Evolutionary conservation across 2,888 invertebrate species (phyloP).

Genomic region (Eupithecia vulgata): DNA sequence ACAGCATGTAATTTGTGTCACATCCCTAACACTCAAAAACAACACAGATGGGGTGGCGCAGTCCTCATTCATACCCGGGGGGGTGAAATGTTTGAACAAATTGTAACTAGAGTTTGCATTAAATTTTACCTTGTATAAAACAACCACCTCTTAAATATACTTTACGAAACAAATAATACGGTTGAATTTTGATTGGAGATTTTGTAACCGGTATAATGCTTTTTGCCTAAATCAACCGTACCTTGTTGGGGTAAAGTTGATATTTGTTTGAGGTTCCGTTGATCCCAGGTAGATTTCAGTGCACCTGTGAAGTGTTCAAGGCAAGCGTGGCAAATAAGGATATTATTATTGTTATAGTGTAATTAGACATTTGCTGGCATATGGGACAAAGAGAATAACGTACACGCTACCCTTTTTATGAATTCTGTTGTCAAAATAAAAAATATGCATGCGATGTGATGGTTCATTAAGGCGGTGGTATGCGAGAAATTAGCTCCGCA

Average conservation of each 20-base stretch:
- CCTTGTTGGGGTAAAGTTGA: slow-evolving; percentile 1
- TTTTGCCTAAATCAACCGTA: neutral
- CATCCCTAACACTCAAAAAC: slow-evolving; percentile 56
- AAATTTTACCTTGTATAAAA: slow-evolving; percentile 29
- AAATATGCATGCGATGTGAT: neutral
- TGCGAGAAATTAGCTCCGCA: too few relatives aligned
- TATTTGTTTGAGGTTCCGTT: slow-evolving; percentile 12
- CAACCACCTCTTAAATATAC: slow-evolving; percentile 14
- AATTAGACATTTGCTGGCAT: slow-evolving; percentile 20
- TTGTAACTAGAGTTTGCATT: slow-evolving; percentile 40
- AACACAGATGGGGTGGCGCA: slow-evolving; percentile 43
- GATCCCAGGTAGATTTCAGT: slow-evolving; percentile 12
- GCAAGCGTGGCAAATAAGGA: slow-evolving; percentile 28
- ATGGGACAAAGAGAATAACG: neutral
- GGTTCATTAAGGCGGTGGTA: too few relatives aligned
- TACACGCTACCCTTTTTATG: slow-evolving; percentile 5
- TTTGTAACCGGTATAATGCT: neutral
- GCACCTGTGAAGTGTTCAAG: slow-evolving; percentile 30
- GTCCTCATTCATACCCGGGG: slow-evolving; percentile 36
- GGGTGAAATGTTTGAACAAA: slow-evolving; percentile 44
- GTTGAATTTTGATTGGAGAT: slow-evolving; percentile 19
- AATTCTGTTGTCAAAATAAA: neutral
- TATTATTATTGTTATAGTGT: slow-evolving; percentile 21
- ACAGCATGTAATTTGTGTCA: slow-evolving; percentile 32
- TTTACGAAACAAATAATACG: slow-evolving; percentile 17